phyloP scores from a whole-genome alignment of 1,140 invertebrate species.

The Bombus vancouverensis region DNA sequence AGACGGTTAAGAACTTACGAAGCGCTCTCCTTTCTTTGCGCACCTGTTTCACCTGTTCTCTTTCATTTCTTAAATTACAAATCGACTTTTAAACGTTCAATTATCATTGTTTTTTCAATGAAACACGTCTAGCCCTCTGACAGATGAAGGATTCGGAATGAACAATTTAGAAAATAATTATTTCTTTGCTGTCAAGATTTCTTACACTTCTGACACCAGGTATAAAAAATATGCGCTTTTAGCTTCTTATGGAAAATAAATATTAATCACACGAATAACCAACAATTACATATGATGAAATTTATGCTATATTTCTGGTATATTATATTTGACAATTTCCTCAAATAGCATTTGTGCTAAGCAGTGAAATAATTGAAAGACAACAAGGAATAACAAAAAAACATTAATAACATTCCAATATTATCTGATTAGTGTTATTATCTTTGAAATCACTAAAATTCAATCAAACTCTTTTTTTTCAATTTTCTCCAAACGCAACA shows the following conservation, averaged over 20 bases:
- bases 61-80: neutral
- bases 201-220: neutral
- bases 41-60: neutral
- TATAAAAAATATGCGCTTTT: neutral
- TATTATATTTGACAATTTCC: too few relatives aligned
- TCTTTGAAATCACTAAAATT: neutral
- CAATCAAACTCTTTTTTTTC: neutral
- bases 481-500: too few relatives aligned
- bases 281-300: too few relatives aligned
- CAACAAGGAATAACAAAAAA: neutral
- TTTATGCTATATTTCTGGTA: too few relatives aligned
- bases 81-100: neutral
- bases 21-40: neutral
- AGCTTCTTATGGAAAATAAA: neutral
- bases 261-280: too few relatives aligned
- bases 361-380: neutral
- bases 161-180: too few relatives aligned
- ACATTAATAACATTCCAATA: neutral
- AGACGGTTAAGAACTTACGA: neutral
- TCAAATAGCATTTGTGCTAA: too few relatives aligned
- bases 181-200: neutral
- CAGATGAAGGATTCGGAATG: too few relatives aligned
- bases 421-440: neutral
- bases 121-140: slow-evolving; percentile 1
- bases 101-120: neutral